Evolutionary conservation across 1,140 invertebrate genomes (phyloP), one percentile per base, ranked within the genome.

Genomic region (Vollenhovia emeryi): DNA sequence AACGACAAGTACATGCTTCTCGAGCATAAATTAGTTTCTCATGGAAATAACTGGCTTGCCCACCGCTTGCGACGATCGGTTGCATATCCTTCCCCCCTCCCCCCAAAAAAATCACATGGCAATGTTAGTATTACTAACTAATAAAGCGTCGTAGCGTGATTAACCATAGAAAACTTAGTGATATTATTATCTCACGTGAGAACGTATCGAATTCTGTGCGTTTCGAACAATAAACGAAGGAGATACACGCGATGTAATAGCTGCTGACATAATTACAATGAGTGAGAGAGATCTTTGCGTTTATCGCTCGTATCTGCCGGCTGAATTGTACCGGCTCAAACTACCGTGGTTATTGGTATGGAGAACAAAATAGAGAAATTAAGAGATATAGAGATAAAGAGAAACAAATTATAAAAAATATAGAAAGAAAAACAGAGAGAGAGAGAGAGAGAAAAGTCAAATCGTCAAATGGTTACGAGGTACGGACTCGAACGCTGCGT

Each of bases 121-220:
- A 87, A 89, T 93, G 92, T 93, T 94, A 93, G 93, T 93, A 91
- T 89, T 92, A 90, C 90, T 87, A 86, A 92, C 93, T 93, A 94
- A 92, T 90, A 89, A 94, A 92, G 91, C 92, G 88, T 93, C 91
- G 86, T 90, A 93, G 92, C 92, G 87, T 90, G 68, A 90, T 91
- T 92, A 91, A 91, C 90, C 87, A 86, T 93, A 68, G 91, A 71
- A 75, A 84, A 93, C 86, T 91, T 87, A 75, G 76, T 91, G 87
- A 92, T 92, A 91, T 89, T 92, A 89, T 64, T 86, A 89, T 91
- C n/a, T n/a, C 86, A 91, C 79, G 88, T 90, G 87, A 86, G 78
- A 89, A 85, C 73, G 84, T 89, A 76, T 40, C 55, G 45, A 88
- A 74, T 89, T 84, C 40, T 83, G 62, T 87, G 87, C 62, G 50